Percentiles rank a stretch among this genome's conserved stretches.
Conservation (phyloP, 2,113 vertebrate genomes). For the Tilapia sparmanii region DNA sequence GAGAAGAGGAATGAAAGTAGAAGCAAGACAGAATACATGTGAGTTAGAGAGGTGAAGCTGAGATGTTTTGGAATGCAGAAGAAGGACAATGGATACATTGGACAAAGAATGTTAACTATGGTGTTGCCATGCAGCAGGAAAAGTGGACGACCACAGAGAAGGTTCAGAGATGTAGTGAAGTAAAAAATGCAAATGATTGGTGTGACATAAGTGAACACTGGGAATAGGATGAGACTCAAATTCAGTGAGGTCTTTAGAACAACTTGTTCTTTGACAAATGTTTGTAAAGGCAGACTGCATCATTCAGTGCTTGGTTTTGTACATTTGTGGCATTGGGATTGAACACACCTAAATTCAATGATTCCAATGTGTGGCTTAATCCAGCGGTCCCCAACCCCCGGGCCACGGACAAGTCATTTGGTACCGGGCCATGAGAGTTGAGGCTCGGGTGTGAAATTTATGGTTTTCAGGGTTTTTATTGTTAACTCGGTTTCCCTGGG, state of each 20-base stretch:
- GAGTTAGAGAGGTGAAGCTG: neutral
- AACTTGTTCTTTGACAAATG: neutral
- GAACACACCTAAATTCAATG: neutral
- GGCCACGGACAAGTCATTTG: accelerated
- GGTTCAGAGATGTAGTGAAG: neutral
- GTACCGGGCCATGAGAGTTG: neutral
- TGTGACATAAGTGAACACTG: neutral
- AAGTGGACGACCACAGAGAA: neutral
- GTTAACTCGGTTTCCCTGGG: neutral
- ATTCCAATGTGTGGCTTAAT: neutral
- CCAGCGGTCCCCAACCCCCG: neutral
- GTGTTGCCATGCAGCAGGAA: neutral
- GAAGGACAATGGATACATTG: neutral
- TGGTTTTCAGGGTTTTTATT: neutral
- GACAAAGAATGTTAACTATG: neutral
- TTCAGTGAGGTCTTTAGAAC: neutral
- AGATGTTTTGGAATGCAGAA: neutral
- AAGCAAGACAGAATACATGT: neutral
- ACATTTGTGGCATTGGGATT: accelerated
- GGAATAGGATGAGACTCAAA: neutral
- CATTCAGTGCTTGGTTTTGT: neutral
- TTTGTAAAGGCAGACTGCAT: neutral
- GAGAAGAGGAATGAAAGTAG: neutral
- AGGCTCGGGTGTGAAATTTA: neutral
- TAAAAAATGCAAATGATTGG: neutral